Conservation (phyloP, 2,888 invertebrate genomes). For the Phortica magna region DNA sequence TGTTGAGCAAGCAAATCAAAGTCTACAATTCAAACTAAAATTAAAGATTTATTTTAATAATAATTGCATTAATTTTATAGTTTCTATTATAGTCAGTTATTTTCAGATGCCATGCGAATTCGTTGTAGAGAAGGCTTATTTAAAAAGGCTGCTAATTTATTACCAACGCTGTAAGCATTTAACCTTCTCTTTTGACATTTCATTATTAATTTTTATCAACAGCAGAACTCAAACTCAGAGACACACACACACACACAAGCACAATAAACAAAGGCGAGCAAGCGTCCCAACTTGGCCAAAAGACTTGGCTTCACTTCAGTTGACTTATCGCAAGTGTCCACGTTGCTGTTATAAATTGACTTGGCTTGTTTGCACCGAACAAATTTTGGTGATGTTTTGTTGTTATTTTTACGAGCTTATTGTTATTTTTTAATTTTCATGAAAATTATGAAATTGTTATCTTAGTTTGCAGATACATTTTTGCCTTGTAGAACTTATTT, state of each 20-base stretch:
- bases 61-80: no score
- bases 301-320: neutral
- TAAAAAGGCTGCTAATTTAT: neutral
- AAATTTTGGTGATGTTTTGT: neutral
- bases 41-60: no score
- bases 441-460: neutral
- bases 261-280: neutral
- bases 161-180: neutral
- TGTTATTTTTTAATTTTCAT: conserved; percentile 25
- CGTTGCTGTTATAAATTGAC: conserved; percentile 3
- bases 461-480: neutral
- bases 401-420: neutral
- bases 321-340: conserved; percentile 13
- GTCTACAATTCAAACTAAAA: no score
- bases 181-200: neutral
- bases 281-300: neutral
- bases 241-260: neutral
- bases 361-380: conserved; percentile 7
- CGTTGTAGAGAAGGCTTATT: neutral
- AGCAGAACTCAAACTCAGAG: neutral
- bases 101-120: no score
- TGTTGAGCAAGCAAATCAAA: no score
- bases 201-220: neutral
- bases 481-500: neutral
- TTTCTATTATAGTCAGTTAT: no score